These are phyloP conservation scores for Drosophila tani DNA, from an alignment of 1,140 invertebrate genomes.

Conservation along the genomic window DNA sequence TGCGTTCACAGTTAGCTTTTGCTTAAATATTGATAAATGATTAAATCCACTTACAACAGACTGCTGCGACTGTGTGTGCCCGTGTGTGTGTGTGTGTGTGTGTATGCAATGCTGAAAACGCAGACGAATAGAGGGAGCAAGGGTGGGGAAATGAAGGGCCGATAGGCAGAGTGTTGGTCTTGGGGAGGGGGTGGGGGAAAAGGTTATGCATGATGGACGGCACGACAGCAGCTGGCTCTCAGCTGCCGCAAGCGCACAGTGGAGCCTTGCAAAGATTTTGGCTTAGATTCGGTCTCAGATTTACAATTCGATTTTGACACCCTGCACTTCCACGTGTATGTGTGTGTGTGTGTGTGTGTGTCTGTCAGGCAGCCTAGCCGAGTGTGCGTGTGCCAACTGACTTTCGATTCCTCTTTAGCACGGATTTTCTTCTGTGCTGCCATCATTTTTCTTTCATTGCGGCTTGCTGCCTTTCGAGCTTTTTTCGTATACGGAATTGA, in stretches of 20 bases:
- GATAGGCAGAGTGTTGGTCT: background rate
- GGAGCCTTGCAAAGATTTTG: slow-evolving; percentile 40
- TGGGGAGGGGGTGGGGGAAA: slow-evolving; percentile 12
- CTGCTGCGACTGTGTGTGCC: slow-evolving; percentile 20
- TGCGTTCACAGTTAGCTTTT: slow-evolving; percentile 33
- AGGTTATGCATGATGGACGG: slow-evolving; percentile 53
- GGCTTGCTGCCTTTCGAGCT: slow-evolving; percentile 21
- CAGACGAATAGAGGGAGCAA: slow-evolving; percentile 17
- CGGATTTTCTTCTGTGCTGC: slow-evolving; percentile 40
- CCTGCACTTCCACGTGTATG: slow-evolving; percentile 21
- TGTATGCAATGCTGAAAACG: slow-evolving; percentile 53
- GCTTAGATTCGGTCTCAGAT: slow-evolving; percentile 24
- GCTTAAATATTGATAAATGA: slow-evolving; percentile 62
- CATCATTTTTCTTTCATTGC: slow-evolving; percentile 45
- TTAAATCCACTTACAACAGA: slow-evolving; percentile 29
- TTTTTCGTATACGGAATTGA: slow-evolving; percentile 38
- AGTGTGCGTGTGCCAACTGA: slow-evolving; percentile 34
- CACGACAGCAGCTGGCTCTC: slow-evolving; percentile 41
- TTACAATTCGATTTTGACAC: slow-evolving; percentile 21
- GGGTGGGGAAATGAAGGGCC: slow-evolving; percentile 11
- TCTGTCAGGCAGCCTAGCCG: background rate
- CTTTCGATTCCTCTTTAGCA: slow-evolving; percentile 54
- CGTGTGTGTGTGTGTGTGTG: slow-evolving; percentile 30
- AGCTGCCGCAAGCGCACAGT: slow-evolving; percentile 32
- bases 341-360: slow-evolving; percentile 21